Percentiles rank a stretch among this genome's conserved stretches.
Conservation (phyloP, 2,113 vertebrate species). For the Corythornis vintsioides region DNA sequence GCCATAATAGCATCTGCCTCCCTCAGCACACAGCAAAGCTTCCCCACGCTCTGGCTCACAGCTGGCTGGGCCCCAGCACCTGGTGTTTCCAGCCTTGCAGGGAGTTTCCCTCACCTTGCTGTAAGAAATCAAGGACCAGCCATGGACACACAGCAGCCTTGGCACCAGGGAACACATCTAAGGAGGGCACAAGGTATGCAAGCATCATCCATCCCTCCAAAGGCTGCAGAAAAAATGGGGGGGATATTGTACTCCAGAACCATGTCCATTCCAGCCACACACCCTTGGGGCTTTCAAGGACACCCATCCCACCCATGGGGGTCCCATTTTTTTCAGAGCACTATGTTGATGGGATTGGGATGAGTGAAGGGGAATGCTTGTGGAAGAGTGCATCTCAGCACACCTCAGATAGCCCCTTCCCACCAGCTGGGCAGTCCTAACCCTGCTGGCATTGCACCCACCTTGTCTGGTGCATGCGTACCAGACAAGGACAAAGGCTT, state of each 20-base stretch:
- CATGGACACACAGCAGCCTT: neutral
- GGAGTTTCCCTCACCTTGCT: neutral
- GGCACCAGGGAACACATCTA: neutral
- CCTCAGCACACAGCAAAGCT: neutral
- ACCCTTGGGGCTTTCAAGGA: neutral
- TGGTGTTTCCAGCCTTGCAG: neutral
- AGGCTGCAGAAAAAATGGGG: neutral
- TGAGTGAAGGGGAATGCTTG: neutral
- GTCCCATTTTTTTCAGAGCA: neutral
- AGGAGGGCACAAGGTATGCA: neutral
- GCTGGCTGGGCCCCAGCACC: neutral
- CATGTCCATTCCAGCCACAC: neutral
- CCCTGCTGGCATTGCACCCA: neutral
- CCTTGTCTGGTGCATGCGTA: neutral
- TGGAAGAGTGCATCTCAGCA: neutral
- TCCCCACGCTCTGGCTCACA: neutral
- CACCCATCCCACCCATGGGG: neutral
- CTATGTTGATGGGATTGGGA: neutral
- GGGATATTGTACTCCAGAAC: neutral
- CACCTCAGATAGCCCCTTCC: neutral
- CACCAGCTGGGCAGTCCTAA: neutral
- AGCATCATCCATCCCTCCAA: neutral
- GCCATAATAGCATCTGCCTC: slow-evolving; percentile 11
- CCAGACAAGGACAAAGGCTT: neutral
- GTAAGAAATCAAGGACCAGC: neutral